Conservation (phyloP, 2,113 vertebrate genomes). For the Cacatua alba region DNA sequence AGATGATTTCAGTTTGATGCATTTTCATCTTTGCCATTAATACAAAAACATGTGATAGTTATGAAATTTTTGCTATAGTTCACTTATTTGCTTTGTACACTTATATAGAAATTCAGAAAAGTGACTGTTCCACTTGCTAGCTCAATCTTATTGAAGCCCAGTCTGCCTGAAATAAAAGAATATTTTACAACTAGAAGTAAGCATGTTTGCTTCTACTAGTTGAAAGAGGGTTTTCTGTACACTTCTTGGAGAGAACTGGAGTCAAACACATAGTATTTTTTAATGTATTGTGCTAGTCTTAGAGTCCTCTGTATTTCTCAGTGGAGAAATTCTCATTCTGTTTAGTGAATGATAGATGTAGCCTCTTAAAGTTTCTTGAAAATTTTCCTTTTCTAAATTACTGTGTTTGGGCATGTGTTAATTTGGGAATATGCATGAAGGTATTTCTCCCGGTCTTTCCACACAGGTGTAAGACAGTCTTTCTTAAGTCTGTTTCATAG, state of each 20-base stretch:
- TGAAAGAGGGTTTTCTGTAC: neutral
- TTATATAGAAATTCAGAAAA: neutral
- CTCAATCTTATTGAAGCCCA: neutral
- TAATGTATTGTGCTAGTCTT: neutral
- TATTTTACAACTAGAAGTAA: neutral
- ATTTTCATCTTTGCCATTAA: neutral
- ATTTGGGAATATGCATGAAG: neutral
- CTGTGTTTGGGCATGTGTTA: neutral
- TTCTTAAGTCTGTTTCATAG: neutral
- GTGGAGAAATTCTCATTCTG: neutral
- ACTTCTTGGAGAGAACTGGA: neutral
- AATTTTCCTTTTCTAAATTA: neutral
- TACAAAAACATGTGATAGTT: neutral
- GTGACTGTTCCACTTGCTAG: neutral
- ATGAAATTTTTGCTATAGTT: neutral
- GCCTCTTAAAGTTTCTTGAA: neutral
- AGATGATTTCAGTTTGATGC: neutral
- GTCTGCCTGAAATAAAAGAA: neutral
- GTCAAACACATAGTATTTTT: neutral
- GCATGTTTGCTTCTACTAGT: neutral
- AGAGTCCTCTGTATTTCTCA: neutral
- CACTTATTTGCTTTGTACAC: neutral
- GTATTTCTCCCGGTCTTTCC: neutral
- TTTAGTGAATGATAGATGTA: neutral
- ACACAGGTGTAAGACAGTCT: neutral